A percentile compares a stretch with the other conserved stretches of the same genome.
phyloP scores from a whole-genome alignment of 2,888 invertebrate species.

The Gnatocerus cornutus region DNA sequence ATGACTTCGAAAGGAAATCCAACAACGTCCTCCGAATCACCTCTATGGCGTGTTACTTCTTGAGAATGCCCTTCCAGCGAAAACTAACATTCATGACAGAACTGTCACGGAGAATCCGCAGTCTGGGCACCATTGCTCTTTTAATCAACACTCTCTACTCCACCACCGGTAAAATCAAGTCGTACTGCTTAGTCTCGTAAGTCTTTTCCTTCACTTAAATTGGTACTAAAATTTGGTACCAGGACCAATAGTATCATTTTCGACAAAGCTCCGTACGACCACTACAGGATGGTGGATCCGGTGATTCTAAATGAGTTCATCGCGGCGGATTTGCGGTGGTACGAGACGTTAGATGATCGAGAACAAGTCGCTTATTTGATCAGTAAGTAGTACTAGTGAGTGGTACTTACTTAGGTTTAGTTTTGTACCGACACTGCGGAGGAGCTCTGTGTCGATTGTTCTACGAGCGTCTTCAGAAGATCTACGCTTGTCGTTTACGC shows the following conservation, averaged over 20 bases:
- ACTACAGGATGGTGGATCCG: slow-evolving; percentile 56
- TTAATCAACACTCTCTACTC: slow-evolving; percentile 15
- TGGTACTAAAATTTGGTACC: background rate
- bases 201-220: background rate
- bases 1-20: background rate
- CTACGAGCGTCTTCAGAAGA: background rate
- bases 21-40: background rate
- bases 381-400: slow-evolving; percentile 40
- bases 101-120: slow-evolving; percentile 3
- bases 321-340: slow-evolving; percentile 56
- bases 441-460: background rate
- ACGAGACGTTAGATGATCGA: slow-evolving; percentile 48
- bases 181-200: slow-evolving; percentile 17
- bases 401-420: too few species aligned
- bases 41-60: background rate
- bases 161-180: slow-evolving; percentile 1
- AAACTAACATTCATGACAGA: slow-evolving; percentile 9
- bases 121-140: background rate
- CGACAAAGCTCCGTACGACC: slow-evolving; percentile 56
- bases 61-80: background rate
- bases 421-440: slow-evolving; percentile 6
- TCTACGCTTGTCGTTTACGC: slow-evolving; percentile 3
- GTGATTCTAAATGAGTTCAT: slow-evolving; percentile 50
- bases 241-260: slow-evolving; percentile 18
- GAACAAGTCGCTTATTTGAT: slow-evolving; percentile 53